Evolutionary conservation across 2,888 invertebrate species (phyloP).

Genomic region (Lampropteryx suffumata): DNA sequence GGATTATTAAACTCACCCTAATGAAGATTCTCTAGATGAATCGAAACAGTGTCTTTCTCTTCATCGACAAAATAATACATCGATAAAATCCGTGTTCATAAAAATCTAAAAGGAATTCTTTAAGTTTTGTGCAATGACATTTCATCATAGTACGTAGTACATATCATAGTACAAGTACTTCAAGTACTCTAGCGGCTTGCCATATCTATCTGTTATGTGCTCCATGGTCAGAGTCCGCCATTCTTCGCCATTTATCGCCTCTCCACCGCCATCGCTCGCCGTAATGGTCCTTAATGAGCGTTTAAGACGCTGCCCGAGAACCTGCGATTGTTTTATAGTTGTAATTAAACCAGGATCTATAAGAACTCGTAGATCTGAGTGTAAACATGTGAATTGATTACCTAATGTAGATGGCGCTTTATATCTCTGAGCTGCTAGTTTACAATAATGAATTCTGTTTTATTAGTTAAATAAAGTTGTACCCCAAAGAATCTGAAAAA

Average conservation of each 20-base stretch:
- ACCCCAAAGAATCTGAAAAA: too few species aligned
- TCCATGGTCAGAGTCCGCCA: conserved; percentile 32
- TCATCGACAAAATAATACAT: too few species aligned
- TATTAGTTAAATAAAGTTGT: too few species aligned
- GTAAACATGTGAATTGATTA: conserved; percentile 58
- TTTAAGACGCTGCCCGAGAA: conserved; percentile 65
- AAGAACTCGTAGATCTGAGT: conserved; percentile 50
- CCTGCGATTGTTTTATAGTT: conserved; percentile 74
- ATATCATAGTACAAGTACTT: too few species aligned
- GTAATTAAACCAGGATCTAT: conserved; percentile 72
- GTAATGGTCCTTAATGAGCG: conserved; percentile 74
- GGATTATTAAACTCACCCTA: too few species aligned
- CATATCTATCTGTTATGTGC: background rate
- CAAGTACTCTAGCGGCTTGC: background rate
- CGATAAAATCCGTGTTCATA: too few species aligned
- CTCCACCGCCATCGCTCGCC: conserved; percentile 54
- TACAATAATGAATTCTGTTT: too few species aligned
- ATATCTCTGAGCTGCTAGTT: background rate
- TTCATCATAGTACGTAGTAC: too few species aligned
- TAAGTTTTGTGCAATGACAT: too few species aligned
- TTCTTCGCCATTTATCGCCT: conserved; percentile 61
- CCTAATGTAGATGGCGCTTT: conserved; percentile 28
- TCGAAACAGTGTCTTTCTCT: too few species aligned
- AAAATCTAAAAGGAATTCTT: too few species aligned
- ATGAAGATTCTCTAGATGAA: too few species aligned